A percentile compares a stretch with the other conserved stretches of the same genome.
Conservation (phyloP, 30 jellyfish, hydroid and myxozoan genomes). For the Aurelia coerulea region DNA sequence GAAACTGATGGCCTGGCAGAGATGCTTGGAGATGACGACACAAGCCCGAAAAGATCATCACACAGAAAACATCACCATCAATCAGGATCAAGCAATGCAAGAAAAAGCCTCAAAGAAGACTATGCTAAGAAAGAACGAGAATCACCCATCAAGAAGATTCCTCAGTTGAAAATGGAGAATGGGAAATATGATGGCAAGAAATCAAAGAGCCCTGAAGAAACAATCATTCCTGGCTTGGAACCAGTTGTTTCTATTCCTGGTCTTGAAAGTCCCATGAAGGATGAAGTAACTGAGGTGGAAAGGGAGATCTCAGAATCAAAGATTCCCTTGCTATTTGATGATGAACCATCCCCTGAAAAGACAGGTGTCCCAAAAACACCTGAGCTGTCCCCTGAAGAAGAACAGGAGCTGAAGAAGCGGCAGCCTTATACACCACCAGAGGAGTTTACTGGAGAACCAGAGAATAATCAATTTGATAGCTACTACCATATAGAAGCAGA, state of each 20-base stretch:
- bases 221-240: conserved; percentile 53
- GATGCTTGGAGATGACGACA: conserved; percentile 45
- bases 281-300: neutral
- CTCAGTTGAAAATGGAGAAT: conserved; percentile 39
- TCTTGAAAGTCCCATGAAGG: conserved; percentile 20
- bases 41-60: conserved; percentile 45
- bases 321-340: conserved; percentile 62
- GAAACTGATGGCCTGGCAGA: conserved; percentile 62
- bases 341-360: conserved; percentile 24
- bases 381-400: conserved; percentile 19
- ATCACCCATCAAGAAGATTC: conserved; percentile 16
- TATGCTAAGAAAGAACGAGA: conserved; percentile 27
- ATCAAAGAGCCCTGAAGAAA: conserved; percentile 9
- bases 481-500: conserved; percentile 67
- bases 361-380: conserved; percentile 21
- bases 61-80: conserved; percentile 1
- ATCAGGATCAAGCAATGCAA: neutral
- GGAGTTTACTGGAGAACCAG: conserved; percentile 51
- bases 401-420: conserved; percentile 12
- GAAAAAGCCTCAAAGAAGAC: conserved; percentile 7
- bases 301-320: conserved; percentile 1
- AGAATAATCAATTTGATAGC: conserved; percentile 38
- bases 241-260: conserved; percentile 43
- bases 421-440: conserved; percentile 63
- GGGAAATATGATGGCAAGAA: conserved; percentile 16